phyloP scores from a whole-genome alignment of 2,113 vertebrate genomes.

The Procapra przewalskii region DNA sequence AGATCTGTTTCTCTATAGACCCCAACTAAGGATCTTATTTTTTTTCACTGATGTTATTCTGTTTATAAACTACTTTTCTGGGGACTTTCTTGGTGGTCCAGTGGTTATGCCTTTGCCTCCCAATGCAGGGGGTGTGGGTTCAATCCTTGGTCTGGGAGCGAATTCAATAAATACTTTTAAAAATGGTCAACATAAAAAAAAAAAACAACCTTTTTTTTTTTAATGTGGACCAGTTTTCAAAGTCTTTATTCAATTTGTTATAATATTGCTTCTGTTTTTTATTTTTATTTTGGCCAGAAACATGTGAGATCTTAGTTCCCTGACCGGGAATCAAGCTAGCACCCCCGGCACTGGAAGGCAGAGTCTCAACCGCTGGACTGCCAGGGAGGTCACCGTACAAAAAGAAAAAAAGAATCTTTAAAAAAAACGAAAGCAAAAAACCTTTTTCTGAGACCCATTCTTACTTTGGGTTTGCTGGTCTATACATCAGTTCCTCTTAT shows the following conservation, averaged over 20 bases:
- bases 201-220: background rate
- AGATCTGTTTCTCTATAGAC: slow-evolving; percentile 1
- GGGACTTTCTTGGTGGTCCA: background rate
- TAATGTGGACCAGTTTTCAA: background rate
- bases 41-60: background rate
- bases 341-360: background rate
- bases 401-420: background rate
- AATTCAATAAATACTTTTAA: background rate
- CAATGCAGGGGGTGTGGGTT: background rate
- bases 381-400: background rate
- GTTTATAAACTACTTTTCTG: slow-evolving; percentile 3
- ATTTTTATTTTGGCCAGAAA: background rate
- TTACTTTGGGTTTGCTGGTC: background rate
- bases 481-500: background rate
- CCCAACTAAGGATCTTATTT: background rate
- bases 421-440: background rate
- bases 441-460: background rate
- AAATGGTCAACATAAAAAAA: background rate
- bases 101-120: background rate
- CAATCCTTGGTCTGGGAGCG: background rate
- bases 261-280: background rate
- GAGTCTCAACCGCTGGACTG: background rate
- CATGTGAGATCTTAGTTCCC: background rate
- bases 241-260: background rate
- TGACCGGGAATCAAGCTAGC: background rate